A percentile compares a stretch with the other conserved stretches of the same genome.
phyloP scores from a whole-genome alignment of 2,797 vertebrate species.

The Peromyscus aztecus region DNA sequence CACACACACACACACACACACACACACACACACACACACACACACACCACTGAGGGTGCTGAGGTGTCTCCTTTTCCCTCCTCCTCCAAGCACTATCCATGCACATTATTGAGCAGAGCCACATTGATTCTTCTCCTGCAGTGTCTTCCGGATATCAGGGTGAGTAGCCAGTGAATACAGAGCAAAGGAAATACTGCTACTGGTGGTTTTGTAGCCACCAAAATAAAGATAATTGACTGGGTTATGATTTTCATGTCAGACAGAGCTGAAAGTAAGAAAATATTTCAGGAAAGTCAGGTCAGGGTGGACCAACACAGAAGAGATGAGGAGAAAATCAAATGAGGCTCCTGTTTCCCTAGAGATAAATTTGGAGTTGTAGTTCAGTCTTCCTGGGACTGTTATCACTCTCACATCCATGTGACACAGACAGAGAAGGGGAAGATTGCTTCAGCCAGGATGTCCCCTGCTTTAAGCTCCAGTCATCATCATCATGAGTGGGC shows the following conservation, averaged over 20 bases:
- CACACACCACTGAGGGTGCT: background rate
- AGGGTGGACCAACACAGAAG: background rate
- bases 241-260: slow-evolving; percentile 73
- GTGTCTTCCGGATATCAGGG: slow-evolving; percentile 79
- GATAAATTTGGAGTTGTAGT: too few relatives aligned
- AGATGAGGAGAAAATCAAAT: background rate
- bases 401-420: too few relatives aligned
- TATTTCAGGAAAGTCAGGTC: background rate
- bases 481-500: too few relatives aligned
- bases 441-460: background rate
- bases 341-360: background rate
- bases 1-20: background rate
- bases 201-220: slow-evolving; percentile 77
- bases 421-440: background rate
- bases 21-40: background rate
- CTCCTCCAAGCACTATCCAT: background rate
- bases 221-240: slow-evolving; percentile 78
- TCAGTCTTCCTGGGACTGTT: background rate
- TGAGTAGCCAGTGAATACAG: slow-evolving; percentile 72
- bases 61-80: background rate
- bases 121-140: slow-evolving; percentile 82
- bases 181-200: slow-evolving; percentile 41
- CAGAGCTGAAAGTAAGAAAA: slow-evolving; percentile 68
- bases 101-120: slow-evolving; percentile 77
- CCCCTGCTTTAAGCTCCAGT: too few relatives aligned